phyloP scores from a whole-genome alignment of 2,888 invertebrate species.

The Sminthurinus aureus region DNA sequence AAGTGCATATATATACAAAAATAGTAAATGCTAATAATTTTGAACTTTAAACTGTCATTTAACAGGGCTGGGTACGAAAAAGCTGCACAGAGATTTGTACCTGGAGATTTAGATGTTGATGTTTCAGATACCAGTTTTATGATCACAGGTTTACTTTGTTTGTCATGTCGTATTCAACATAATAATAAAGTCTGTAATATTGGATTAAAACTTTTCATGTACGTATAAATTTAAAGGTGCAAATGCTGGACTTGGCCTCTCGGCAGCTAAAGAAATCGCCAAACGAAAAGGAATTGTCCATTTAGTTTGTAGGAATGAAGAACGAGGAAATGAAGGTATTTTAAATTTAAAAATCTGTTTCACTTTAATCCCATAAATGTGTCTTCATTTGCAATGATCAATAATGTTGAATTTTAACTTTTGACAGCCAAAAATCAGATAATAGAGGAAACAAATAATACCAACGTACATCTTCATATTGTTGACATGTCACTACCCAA shows the following conservation, averaged over 20 bases:
- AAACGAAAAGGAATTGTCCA: constrained; percentile 65
- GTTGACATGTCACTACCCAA: constrained; percentile 64
- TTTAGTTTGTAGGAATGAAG: constrained; percentile 64
- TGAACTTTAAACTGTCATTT: neutral
- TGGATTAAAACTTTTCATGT: no score
- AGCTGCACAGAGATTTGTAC: constrained; percentile 63
- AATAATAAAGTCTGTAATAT: no score
- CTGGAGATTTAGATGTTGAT: constrained; percentile 62
- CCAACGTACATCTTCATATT: constrained; percentile 64
- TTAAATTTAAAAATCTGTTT: no score
- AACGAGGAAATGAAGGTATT: constrained; percentile 61
- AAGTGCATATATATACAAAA: neutral
- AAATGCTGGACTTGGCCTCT: constrained; percentile 64
- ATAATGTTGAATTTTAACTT: no score
- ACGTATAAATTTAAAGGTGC: no score
- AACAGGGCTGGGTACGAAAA: constrained; percentile 62
- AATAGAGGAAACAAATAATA: constrained; percentile 47
- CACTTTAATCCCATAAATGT: no score
- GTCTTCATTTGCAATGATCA: no score
- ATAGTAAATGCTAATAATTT: neutral
- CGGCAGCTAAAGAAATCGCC: constrained; percentile 63
- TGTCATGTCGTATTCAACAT: no score
- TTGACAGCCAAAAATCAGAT: constrained; percentile 61
- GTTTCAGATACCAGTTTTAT: constrained; percentile 63
- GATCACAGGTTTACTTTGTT: constrained; percentile 63